Base-by-base conservation (phyloP, 2,888 invertebrate genomes). In the Augochlorella aurata region DNA sequence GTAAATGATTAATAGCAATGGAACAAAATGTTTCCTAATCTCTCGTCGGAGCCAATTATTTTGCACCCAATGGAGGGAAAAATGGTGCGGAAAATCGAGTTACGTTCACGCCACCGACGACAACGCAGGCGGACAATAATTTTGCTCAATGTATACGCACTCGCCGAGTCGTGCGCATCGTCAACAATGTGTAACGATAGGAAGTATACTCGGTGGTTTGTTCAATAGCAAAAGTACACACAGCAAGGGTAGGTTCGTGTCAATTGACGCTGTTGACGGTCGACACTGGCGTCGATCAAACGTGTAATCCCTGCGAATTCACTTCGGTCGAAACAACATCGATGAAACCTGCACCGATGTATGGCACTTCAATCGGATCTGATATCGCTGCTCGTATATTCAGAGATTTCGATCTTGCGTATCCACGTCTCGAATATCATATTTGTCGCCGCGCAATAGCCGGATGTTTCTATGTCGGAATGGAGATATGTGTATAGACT, bases 141-240 rank as follows among this genome's bases (percentile, higher is more conserved):
- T 63, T 63, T 29, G 29, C 61, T 29, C 29, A 29, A 61, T 8
- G 29, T 49, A 8, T 49, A 49, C 47, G 10, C 58, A 58, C 58
- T 58, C 24, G 24, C 24, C 24, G 29, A 38, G 58, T 14, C 38
- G 52, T 49, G 16, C 18, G 38, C 29, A 63, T 63, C 38, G 63
- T 38, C 38, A 38, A 61, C 63, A 63, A 38, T 38, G 63, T 63
- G 63, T 63, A 63, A 63, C 63, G 38, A 63, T 38, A 38, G 63
- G 38, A 63, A 63, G 38, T 63, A 38, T 63, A 63, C 61, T 29
- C 29, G 61, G 61, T 63, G 63, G 18, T 24, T 63, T 63, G 63
- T 38, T 63, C 29, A 63, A 38, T 63, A 29, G 38, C 29, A 63
- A 63, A 63, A 63, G 38, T 63, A 63, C 63, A 18, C 18, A 63